These are phyloP conservation scores for Zaprionus bogoriensis DNA, from an alignment of 2,888 invertebrate species.

Conservation along the genomic window DNA sequence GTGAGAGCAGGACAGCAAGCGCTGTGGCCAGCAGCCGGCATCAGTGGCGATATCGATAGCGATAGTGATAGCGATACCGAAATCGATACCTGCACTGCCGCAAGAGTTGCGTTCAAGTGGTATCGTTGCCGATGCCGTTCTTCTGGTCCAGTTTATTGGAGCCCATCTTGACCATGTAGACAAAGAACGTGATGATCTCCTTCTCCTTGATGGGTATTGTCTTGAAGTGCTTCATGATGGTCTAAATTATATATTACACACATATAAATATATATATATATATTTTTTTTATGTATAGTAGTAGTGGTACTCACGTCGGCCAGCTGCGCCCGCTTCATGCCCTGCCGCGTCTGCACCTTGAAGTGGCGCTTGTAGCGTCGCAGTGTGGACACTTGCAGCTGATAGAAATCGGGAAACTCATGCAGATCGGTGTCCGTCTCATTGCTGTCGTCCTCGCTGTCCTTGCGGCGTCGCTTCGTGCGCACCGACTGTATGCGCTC, in stretches of 20 bases:
- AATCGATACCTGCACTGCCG: slow-evolving; percentile 23
- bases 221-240: slow-evolving; percentile 96
- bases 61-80: slow-evolving; percentile 32
- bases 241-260: too few relatives aligned
- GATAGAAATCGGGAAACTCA: slow-evolving; percentile 95
- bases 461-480: slow-evolving; percentile 94
- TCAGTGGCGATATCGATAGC: slow-evolving; percentile 19
- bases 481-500: slow-evolving; percentile 97
- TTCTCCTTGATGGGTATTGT: slow-evolving; percentile 97
- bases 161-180: slow-evolving; percentile 97
- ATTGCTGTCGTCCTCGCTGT: slow-evolving; percentile 96
- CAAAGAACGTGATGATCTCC: slow-evolving; percentile 96
- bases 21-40: slow-evolving; percentile 33
- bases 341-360: slow-evolving; percentile 95
- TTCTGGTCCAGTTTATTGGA: slow-evolving; percentile 83
- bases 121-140: slow-evolving; percentile 82
- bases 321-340: slow-evolving; percentile 96
- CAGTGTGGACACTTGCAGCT: slow-evolving; percentile 96
- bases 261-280: too few relatives aligned
- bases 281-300: too few relatives aligned
- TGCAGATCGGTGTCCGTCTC: slow-evolving; percentile 96
- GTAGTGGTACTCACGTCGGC: slow-evolving; percentile 94
- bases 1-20: slow-evolving; percentile 24
- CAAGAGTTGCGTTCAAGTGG: slow-evolving; percentile 62
- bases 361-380: slow-evolving; percentile 96